Percentiles rank a stretch among this genome's conserved stretches.
These are phyloP conservation scores for Sipha flava DNA, from an alignment of 1,140 invertebrate species.

Conservation along the genomic window DNA sequence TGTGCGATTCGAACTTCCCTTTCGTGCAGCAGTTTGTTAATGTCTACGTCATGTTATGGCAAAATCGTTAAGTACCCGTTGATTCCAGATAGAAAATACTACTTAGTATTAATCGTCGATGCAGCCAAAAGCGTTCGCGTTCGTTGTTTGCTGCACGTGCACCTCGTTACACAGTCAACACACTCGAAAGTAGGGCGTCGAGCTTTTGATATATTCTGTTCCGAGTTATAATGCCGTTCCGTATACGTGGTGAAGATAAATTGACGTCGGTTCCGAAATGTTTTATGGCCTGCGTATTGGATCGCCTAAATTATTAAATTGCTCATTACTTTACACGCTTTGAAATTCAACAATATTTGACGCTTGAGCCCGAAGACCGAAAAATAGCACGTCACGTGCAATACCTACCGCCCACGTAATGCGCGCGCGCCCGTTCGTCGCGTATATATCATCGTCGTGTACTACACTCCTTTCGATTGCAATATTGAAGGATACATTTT, in stretches of 20 bases:
- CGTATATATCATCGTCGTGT: not conserved
- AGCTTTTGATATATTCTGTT: not conserved
- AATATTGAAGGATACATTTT: not conserved
- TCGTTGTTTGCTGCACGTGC: too few relatives aligned
- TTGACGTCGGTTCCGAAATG: not conserved
- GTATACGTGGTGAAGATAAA: not conserved
- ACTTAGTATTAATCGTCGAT: too few relatives aligned
- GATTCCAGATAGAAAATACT: too few relatives aligned
- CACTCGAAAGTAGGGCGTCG: not conserved
- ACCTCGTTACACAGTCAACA: too few relatives aligned
- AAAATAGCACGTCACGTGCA: not conserved
- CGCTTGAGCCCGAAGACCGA: not conserved
- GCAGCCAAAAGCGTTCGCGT: too few relatives aligned
- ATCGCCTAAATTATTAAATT: constrained; percentile 7
- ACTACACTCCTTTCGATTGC: not conserved
- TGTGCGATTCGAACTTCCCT: too few relatives aligned
- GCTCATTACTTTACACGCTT: not conserved
- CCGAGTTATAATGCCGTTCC: not conserved
- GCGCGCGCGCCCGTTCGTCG: not conserved
- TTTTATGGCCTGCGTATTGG: not conserved
- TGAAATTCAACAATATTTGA: constrained; percentile 4
- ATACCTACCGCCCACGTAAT: not conserved
- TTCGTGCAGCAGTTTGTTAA: too few relatives aligned
- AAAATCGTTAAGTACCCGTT: too few relatives aligned
- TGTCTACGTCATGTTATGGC: too few relatives aligned